Conservation (phyloP, 2,113 vertebrate species). For the Nettapus auritus region DNA sequence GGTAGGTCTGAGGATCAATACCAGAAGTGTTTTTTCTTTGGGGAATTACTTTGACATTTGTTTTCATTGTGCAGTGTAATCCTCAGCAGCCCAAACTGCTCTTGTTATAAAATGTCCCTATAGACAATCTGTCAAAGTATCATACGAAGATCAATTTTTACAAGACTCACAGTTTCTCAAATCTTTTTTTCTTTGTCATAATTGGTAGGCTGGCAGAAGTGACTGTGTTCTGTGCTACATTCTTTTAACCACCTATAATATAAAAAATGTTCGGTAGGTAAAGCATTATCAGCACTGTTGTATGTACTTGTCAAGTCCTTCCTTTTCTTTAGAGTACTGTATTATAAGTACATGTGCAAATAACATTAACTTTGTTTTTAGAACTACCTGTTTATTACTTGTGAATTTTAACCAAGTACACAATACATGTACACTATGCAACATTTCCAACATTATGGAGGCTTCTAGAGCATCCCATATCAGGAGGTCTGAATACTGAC, state of each 20-base stretch:
- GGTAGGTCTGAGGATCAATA: conserved; percentile 52
- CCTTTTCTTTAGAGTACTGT: not conserved
- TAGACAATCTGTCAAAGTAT: conserved; percentile 48
- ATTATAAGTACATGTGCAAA: conserved; percentile 14
- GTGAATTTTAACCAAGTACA: not conserved
- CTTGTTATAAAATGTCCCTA: conserved; percentile 44
- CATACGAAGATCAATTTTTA: conserved; percentile 56
- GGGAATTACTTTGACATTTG: conserved; percentile 67
- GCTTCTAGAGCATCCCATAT: not conserved
- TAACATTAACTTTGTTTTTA: conserved; percentile 30
- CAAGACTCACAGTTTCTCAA: conserved; percentile 19
- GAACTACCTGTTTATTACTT: conserved; percentile 19
- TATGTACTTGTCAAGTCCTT: not conserved
- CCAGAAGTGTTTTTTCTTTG: conserved; percentile 46
- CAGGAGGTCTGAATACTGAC: not conserved
- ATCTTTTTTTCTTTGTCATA: conserved; percentile 21
- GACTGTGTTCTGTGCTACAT: not conserved
- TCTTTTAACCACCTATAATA: conserved; percentile 1
- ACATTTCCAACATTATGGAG: not conserved
- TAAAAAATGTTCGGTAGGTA: not conserved
- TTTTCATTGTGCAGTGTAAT: conserved; percentile 69
- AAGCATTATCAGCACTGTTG: not conserved
- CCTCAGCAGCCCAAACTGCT: conserved; percentile 35
- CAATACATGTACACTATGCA: not conserved
- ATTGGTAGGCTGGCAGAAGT: conserved; percentile 25